Evolutionary conservation across 2,113 vertebrate species (phyloP).

Genomic region (Azemiops feae): DNA sequence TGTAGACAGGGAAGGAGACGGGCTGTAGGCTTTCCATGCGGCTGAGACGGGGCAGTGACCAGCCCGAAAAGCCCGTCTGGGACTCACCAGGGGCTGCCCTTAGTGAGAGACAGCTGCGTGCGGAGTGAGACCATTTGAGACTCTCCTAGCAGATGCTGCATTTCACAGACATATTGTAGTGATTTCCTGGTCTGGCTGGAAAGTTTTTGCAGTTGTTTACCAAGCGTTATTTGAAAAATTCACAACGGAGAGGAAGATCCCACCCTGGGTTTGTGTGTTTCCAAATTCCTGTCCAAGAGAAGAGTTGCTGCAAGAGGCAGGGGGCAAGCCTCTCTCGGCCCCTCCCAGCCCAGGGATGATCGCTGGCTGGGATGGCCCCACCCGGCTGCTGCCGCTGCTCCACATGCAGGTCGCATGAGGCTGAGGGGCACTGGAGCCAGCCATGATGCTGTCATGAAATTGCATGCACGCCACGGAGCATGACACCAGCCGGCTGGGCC

Average conservation of each 20-base stretch:
- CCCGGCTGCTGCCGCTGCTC: background rate
- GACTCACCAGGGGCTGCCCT: background rate
- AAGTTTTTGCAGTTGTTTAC: background rate
- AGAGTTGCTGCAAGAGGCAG: background rate
- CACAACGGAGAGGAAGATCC: background rate
- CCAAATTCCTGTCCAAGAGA: background rate
- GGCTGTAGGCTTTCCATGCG: slow-evolving; percentile 1
- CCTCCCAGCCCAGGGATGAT: background rate
- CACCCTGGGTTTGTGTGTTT: background rate
- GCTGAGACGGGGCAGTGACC: background rate
- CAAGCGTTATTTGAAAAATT: background rate
- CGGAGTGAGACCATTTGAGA: background rate
- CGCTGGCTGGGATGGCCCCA: background rate
- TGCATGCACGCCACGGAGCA: background rate
- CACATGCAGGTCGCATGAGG: background rate
- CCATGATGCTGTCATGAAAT: background rate
- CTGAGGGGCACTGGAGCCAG: background rate
- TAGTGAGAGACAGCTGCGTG: background rate
- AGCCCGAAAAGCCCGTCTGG: background rate
- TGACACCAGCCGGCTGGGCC: background rate
- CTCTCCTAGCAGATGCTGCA: background rate
- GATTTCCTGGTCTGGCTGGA: background rate
- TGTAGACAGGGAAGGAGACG: rapidly evolving
- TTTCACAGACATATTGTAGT: background rate
- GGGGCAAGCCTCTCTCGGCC: background rate